Evolutionary conservation across 2,113 vertebrate species (phyloP), one percentile per base, ranked within the genome.

Genomic region (Setophaga petechia): DNA sequence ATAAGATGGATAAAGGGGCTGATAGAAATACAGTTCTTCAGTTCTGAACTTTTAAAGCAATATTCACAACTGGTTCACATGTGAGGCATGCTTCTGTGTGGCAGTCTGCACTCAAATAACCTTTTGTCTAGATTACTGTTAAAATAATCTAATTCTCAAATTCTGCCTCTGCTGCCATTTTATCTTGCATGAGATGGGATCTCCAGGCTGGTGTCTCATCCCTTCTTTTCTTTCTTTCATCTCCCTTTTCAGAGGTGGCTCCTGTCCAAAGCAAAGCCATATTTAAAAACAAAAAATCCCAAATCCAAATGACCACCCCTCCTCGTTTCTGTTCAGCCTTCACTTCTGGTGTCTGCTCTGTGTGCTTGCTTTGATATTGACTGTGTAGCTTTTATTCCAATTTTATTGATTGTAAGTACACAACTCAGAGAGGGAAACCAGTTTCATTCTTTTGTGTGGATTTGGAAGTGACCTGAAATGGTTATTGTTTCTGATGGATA

Each of bases 21-120:
- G 88, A 95, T 62, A 84, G 73, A 86, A 78, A 58, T 28, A 21
- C 21, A 69, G 21, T 74, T 90, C 37, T 89, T 94, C 28, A 17
- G 55, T 66, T 63, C 22, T 51, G 43, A 41, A 87, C 72, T 94
- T 93, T 89, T 85, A 90, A 79, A 93, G 68, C 55, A 93, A 71
- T 86, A 58, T 15, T 71, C 58, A 49, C 44, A 78, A 13, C 59
- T 86, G 1, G 4, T 11, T 76, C 49, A 20, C 71, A 61, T 62
- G 37, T 43, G 59, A 31, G 80, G 33, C 10, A 24, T 33, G n/a
- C 57, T 89, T 75, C 73, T 52, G 11, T 55, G 35, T 37, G 31
- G 51, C 15, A 78, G 33, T 11, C 52, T 66, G 57, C 6, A 8
- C 35, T 72, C 1, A 28, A 55, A 37, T 52, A 75, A 75, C 14